Percentiles rank a stretch among this genome's conserved stretches.
Conservation (phyloP, 2,888 invertebrate genomes). For the Conus canariensis region DNA sequence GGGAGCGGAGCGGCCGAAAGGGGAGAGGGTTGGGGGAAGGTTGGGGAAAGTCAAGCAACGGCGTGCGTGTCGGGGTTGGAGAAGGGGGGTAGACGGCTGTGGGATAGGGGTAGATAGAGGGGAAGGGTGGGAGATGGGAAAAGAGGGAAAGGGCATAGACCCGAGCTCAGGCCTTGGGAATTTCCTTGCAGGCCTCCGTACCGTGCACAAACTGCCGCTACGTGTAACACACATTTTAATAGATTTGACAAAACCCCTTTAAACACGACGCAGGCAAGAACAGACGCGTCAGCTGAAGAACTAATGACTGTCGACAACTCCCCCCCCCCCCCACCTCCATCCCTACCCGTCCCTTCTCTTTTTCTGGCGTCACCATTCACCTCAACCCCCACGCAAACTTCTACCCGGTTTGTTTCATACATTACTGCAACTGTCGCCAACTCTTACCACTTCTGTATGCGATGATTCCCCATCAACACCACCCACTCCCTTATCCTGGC, state of each 20-base stretch:
- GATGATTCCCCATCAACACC: no score
- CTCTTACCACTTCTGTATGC: no score
- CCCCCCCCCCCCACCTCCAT: neutral
- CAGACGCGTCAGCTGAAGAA: neutral
- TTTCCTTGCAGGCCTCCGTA: neutral
- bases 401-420: no score
- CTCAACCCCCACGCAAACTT: neutral
- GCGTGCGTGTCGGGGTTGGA: no score
- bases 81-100: neutral
- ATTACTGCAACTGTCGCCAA: no score
- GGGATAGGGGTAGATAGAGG: no score
- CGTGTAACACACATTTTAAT: neutral
- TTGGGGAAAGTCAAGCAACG: no score
- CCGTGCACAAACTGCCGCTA: slow-evolving; percentile 5
- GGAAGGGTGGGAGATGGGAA: no score
- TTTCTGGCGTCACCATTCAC: neutral
- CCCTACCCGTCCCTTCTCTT: neutral
- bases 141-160: neutral
- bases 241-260: slow-evolving; percentile 4
- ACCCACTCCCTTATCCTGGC: no score
- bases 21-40: neutral
- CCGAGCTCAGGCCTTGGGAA: neutral
- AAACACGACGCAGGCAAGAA: neutral
- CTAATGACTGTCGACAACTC: neutral
- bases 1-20: neutral